phyloP scores from a whole-genome alignment of 2,113 vertebrate species.

The Murina feae region DNA sequence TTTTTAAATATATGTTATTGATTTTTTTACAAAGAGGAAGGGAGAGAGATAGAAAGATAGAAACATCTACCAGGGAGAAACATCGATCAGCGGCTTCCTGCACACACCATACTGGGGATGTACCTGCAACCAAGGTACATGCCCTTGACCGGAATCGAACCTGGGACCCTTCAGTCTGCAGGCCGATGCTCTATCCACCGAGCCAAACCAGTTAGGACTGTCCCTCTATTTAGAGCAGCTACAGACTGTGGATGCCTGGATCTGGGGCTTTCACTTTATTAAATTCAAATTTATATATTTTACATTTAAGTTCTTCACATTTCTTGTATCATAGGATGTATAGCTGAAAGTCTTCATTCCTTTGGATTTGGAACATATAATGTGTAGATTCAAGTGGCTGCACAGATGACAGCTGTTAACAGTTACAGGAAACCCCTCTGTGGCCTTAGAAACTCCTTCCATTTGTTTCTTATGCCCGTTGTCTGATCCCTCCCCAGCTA shows the following conservation, averaged over 20 bases:
- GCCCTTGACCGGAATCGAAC: too few relatives aligned
- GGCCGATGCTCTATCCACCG: too few relatives aligned
- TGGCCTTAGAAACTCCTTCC: constrained; percentile 1
- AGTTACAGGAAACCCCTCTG: neutral
- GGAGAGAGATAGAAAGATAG: too few relatives aligned
- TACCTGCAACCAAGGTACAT: too few relatives aligned
- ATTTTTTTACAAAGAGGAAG: too few relatives aligned
- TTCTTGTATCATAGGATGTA: neutral
- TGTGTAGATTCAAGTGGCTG: constrained; percentile 32
- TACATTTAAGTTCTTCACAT: neutral
- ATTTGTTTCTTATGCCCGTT: constrained; percentile 7
- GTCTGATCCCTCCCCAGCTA: neutral
- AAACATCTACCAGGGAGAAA: too few relatives aligned
- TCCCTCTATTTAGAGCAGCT: neutral
- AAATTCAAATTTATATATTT: neutral
- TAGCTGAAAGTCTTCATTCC: neutral
- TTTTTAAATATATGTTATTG: too few relatives aligned
- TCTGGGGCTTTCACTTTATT: neutral
- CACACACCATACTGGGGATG: too few relatives aligned
- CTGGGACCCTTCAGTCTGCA: too few relatives aligned
- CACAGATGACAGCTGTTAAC: constrained; percentile 52
- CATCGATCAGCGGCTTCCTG: too few relatives aligned
- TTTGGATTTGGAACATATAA: neutral
- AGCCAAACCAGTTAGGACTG: too few relatives aligned
- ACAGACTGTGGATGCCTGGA: neutral